These are phyloP conservation scores for Numenius phaeopus DNA, from an alignment of 2,797 vertebrate species.

Conservation along the genomic window DNA sequence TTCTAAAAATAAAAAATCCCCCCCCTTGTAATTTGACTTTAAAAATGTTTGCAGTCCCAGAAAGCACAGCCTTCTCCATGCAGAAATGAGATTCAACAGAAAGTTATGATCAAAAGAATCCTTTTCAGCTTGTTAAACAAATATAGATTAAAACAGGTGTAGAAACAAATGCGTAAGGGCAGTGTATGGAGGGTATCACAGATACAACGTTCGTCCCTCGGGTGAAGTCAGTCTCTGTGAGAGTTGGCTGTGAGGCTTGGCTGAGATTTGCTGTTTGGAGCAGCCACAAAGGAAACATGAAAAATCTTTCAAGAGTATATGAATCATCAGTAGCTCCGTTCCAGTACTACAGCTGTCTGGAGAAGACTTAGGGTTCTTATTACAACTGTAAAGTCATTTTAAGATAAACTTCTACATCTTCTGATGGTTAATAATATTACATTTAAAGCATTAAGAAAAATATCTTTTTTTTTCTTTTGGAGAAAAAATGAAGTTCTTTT, in stretches of 20 bases:
- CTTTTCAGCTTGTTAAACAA: conserved; percentile 31
- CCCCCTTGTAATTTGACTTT: background rate
- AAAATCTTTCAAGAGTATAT: background rate
- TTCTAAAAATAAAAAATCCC: background rate
- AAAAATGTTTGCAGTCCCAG: conserved; percentile 38
- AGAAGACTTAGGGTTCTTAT: background rate
- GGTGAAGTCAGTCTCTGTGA: background rate
- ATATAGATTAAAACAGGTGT: background rate
- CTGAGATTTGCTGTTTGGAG: conserved; percentile 22
- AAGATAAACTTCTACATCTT: conserved; percentile 14
- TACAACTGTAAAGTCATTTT: background rate
- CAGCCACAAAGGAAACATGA: conserved; percentile 30
- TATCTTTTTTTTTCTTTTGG: background rate
- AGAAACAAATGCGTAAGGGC: background rate
- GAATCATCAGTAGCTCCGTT: conserved; percentile 31
- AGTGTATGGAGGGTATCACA: background rate
- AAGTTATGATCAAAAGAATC: conserved; percentile 40
- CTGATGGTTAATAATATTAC: background rate
- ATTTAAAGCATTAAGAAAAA: background rate
- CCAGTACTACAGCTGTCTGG: background rate
- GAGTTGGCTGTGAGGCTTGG: background rate
- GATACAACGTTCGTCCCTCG: background rate
- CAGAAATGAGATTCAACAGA: conserved; percentile 18
- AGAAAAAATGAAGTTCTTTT: background rate
- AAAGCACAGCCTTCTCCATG: background rate